A percentile compares a stretch with the other conserved stretches of the same genome.
phyloP scores from a whole-genome alignment of 2,797 vertebrate species.

The Numenius phaeopus region DNA sequence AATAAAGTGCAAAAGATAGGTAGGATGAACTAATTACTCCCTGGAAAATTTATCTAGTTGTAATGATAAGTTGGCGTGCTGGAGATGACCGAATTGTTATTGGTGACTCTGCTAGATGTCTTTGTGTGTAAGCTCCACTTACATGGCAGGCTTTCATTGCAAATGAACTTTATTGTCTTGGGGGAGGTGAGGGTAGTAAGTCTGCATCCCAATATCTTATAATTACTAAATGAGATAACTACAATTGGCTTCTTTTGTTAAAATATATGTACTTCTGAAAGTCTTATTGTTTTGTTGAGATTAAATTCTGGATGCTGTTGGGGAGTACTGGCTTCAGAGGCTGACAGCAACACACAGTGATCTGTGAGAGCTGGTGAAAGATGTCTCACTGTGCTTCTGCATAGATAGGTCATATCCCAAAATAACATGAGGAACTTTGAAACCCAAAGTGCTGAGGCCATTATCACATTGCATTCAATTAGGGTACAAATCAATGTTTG shows the following conservation, averaged over 20 bases:
- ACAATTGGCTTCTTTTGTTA: too few relatives aligned
- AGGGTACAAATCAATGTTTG: background rate
- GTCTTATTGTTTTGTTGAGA: background rate
- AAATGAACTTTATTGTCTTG: background rate
- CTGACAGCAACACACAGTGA: background rate
- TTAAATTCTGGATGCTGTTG: background rate
- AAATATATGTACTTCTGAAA: background rate
- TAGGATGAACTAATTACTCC: background rate
- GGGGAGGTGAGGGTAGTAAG: accelerated
- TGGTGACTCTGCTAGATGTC: background rate
- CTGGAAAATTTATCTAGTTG: background rate
- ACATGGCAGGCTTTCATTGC: background rate
- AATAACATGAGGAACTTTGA: background rate
- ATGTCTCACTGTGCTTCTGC: background rate
- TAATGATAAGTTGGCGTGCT: background rate
- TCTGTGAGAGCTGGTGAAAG: background rate
- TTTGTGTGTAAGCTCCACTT: background rate
- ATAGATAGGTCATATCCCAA: background rate
- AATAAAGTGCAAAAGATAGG: background rate
- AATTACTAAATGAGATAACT: background rate
- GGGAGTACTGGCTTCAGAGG: background rate
- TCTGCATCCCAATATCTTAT: accelerated
- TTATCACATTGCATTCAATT: background rate
- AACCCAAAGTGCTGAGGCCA: background rate
- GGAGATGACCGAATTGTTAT: background rate